These are phyloP conservation scores for Dynastes hyllus DNA, from an alignment of 2,888 invertebrate species.

Conservation along the genomic window DNA sequence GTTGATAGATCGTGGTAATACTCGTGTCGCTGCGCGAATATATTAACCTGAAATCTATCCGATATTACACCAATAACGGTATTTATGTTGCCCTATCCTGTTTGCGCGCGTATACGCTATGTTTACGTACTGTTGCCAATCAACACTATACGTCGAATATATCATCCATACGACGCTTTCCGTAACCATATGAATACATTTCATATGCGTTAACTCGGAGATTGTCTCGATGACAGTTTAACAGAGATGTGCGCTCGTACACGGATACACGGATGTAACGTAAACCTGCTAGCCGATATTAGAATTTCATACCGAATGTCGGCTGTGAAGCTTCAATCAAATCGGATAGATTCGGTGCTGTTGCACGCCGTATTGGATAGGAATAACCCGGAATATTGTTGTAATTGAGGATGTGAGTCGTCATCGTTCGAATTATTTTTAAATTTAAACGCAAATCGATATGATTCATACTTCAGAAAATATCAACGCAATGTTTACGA, in stretches of 20 bases:
- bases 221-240: background rate
- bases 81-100: background rate
- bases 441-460: too few relatives aligned
- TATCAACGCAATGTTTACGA: too few relatives aligned
- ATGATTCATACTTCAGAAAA: too few relatives aligned
- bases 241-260: background rate
- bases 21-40: background rate
- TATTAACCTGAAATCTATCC: slow-evolving; percentile 12
- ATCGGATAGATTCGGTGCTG: background rate
- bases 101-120: background rate
- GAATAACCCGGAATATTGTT: too few relatives aligned
- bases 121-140: background rate
- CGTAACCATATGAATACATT: background rate
- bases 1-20: background rate
- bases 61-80: background rate
- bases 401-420: too few relatives aligned
- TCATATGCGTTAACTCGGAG: slow-evolving; percentile 4
- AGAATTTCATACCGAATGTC: background rate
- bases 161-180: background rate
- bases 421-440: too few relatives aligned
- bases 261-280: background rate
- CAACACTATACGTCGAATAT: background rate
- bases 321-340: background rate
- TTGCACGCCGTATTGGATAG: too few relatives aligned
- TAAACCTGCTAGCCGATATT: background rate